Evolutionary conservation across 2,113 vertebrate species (phyloP).

Genomic region (Clupea harengus): DNA sequence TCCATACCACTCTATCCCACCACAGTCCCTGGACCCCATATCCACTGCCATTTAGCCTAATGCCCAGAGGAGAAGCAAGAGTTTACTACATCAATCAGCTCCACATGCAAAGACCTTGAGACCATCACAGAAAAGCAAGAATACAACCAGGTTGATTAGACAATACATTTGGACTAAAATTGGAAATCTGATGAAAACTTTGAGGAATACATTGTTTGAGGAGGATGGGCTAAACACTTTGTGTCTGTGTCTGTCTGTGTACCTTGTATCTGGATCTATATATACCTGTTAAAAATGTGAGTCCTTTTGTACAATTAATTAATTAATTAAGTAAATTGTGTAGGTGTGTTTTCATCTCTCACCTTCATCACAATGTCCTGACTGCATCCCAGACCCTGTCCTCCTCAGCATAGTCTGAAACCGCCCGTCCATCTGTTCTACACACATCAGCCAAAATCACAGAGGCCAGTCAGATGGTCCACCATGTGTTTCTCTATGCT

Average conservation of each 20-base stretch:
- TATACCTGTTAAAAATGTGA: too few species aligned
- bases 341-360: neutral
- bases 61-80: neutral
- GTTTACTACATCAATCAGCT: neutral
- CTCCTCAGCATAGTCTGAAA: neutral
- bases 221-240: neutral
- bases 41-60: neutral
- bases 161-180: neutral
- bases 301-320: neutral
- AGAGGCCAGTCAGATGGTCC: neutral
- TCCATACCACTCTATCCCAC: neutral
- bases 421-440: neutral
- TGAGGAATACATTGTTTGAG: neutral
- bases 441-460: neutral
- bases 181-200: neutral
- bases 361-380: neutral
- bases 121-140: neutral
- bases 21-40: neutral
- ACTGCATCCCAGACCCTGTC: neutral
- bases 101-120: neutral
- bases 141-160: neutral
- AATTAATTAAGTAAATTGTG: neutral
- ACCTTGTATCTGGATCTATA: neutral
- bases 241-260: neutral
- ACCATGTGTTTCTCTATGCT: neutral